Base-by-base conservation (phyloP, 2,888 invertebrate genomes). In the Argyresthia albistria region DNA sequence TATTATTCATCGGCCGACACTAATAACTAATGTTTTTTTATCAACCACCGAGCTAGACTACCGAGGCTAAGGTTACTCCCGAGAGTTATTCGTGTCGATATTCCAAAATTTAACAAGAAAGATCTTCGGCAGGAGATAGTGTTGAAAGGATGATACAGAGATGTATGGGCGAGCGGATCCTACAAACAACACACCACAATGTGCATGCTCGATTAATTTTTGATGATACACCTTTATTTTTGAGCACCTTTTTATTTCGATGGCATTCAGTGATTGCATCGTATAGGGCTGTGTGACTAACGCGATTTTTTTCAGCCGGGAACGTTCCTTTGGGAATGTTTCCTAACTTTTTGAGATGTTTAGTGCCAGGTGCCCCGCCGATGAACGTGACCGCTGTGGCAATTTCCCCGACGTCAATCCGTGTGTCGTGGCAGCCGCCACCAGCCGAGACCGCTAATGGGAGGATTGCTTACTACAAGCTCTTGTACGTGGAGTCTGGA, bases 301-400 rank as follows among this genome's bases (percentile, higher is more conserved):
- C 46, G 50, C 46, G 53, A 50, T 80, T 58, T 74, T 74, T 81
- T 79, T 55, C 79, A 80, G 50, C 43, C 55, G 60, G 43, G 61
- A 54, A n/a, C 55, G 50, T 57, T 52, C 59, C 47, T 60, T 55
- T 56, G 60, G 37, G 4, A 8, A 37, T 46, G 36, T 50, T 66
- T 57, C 66, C 76, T 60, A 76, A 62, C 54, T 53, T 47, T 65
- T 74, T 73, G 76, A 80, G 73, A 74, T 80, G 72, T 79, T 69
- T 90, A 98, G 98, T 97, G 90, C 98, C 98, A 75, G 96, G 96
- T 87, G 97, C 97, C 73, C 96, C 98, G 70, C 98, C 98, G 73
- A 93, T 93, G 90, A 96, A 97, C 90, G 96, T 98, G 84, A 92
- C 92, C 65, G 97, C 95, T 62, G 91, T 91, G 82, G 93, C 97